phyloP scores from a whole-genome alignment of 2,888 invertebrate genomes.

The Metellina segmentata region DNA sequence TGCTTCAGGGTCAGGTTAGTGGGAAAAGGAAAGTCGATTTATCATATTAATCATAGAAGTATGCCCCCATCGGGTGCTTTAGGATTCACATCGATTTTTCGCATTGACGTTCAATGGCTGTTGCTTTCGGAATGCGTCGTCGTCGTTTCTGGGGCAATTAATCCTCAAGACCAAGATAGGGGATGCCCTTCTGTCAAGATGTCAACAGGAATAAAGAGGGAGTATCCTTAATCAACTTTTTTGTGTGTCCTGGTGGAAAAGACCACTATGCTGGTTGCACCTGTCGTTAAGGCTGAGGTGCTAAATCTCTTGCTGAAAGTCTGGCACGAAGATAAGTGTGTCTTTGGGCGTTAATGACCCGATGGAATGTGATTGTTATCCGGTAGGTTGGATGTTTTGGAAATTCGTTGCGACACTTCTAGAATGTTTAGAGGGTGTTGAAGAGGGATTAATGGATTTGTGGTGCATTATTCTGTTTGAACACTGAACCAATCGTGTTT shows the following conservation, averaged over 20 bases:
- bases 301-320: too few species aligned
- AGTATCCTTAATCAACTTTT: conserved; percentile 9
- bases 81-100: neutral
- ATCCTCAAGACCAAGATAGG: conserved; percentile 10
- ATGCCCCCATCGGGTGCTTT: neutral
- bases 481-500: too few species aligned
- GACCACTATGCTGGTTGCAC: neutral
- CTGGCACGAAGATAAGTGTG: neutral
- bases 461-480: too few species aligned
- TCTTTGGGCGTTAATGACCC: neutral
- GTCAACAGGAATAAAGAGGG: conserved; percentile 25
- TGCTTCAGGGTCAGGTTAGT: neutral
- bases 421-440: neutral
- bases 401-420: neutral
- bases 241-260: neutral
- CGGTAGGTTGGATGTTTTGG: neutral
- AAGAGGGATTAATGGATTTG: neutral
- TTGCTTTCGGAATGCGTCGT: neutral
- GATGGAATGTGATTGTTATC: neutral
- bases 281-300: neutral
- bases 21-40: neutral
- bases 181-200: conserved; percentile 12
- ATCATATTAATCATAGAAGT: conserved; percentile 4
- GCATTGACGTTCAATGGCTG: neutral
- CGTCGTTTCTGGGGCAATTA: conserved; percentile 7